Base-by-base conservation (phyloP, 2,113 vertebrate species). In the Heterotilapia buettikoferi region DNA sequence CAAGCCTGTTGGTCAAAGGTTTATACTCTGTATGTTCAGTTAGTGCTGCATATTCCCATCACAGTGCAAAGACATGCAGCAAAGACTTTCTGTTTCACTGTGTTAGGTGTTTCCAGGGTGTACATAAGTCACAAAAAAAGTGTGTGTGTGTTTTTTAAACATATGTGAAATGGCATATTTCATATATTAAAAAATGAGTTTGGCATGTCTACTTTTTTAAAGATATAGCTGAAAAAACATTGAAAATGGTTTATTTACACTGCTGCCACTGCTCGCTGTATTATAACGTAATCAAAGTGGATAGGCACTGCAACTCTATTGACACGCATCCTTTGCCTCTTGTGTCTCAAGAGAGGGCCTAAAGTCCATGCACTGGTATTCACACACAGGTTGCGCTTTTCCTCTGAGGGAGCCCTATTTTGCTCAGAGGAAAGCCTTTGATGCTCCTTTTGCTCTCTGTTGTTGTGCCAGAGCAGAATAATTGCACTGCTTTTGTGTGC, bases 381-480 rank as follows among this genome's bases (percentile, higher is more conserved):
- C 93, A 91, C 92, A 94, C 90, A 93, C 94, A 94, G 94, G 92
- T 95, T 92, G 92, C 57, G 84, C 87, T 93, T 95, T 92, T 93
- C 94, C 96, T 96, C 95, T 82, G 90, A 95, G 95, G 95, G 93
- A 95, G 91, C 89, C 92, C 92, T 86, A 87, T 91, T 93, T 93
- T 90, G 94, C 94, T 94, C 92, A 94, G 89, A 95, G 95, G 92
- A 94, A 96, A 95, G 83, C 88, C 96, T 97, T 97, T 96, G 96
- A 97, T 96, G 95, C 96, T 96, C 95, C 81, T 94, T 97, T 96
- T 95, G 94, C 96, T 95, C 93, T 96, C 92, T 96, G 96, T 97
- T 96, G 96, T 96, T 96, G 95, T 96, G 96, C 96, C 96, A 96
- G 95, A 96, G 90, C 93, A 92, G 94, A 96, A 95, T 96, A 96